Conservation (phyloP, 2,797 vertebrate genomes). For the Silurus aristotelis region DNA sequence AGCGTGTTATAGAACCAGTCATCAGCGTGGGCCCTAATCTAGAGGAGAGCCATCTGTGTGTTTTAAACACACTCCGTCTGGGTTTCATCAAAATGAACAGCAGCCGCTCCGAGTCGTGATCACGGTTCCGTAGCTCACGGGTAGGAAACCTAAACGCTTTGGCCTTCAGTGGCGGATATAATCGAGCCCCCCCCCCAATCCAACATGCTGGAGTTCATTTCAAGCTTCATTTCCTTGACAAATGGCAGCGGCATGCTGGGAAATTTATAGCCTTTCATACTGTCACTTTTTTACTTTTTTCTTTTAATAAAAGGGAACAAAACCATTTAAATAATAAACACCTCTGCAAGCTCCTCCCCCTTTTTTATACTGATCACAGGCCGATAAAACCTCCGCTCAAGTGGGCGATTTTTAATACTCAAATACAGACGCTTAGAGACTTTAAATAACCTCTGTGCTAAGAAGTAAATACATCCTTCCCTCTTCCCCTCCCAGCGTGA, state of each 20-base stretch:
- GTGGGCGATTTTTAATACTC: neutral
- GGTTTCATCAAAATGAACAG: neutral
- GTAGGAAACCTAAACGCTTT: constrained; percentile 6
- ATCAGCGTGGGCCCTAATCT: neutral
- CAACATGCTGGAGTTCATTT: constrained; percentile 40
- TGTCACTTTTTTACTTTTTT: neutral
- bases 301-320: too few species aligned
- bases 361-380: too few species aligned
- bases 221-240: constrained; percentile 50
- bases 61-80: neutral
- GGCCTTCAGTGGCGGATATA: constrained; percentile 23
- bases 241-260: constrained; percentile 15
- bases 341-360: too few species aligned
- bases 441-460: too few species aligned
- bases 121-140: neutral
- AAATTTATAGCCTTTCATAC: constrained; percentile 29
- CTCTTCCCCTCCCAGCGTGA: neutral
- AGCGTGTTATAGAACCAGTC: neutral
- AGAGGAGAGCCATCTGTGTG: neutral
- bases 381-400: neutral
- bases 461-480: too few species aligned
- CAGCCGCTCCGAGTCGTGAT: neutral
- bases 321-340: too few species aligned
- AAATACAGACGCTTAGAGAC: neutral
- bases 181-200: constrained; percentile 7